A percentile compares a stretch with the other conserved stretches of the same genome.
These are phyloP conservation scores for Triplophysa siluroides DNA, from an alignment of 2,113 vertebrate species.

Conservation along the genomic window DNA sequence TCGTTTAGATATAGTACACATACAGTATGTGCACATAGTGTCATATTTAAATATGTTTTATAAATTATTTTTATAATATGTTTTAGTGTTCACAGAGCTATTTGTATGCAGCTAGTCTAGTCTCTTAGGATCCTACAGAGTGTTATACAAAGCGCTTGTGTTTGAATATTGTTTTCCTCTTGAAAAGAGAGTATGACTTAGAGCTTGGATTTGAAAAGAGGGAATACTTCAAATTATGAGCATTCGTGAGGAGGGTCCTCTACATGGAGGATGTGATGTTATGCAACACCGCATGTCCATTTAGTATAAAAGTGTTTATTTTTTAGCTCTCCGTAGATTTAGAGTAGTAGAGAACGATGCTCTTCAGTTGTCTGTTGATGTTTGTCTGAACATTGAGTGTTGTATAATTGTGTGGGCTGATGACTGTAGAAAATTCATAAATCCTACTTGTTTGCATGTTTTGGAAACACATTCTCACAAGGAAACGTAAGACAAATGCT, in stretches of 20 bases:
- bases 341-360: slow-evolving; percentile 17
- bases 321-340: slow-evolving; percentile 22
- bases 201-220: slow-evolving; percentile 1
- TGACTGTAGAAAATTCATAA: slow-evolving; percentile 31
- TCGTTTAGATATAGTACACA: too few species aligned
- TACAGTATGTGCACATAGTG: too few species aligned
- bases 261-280: slow-evolving; percentile 8
- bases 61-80: slow-evolving; percentile 56
- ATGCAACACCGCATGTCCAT: slow-evolving; percentile 8
- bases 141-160: slow-evolving; percentile 64
- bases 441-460: slow-evolving; percentile 17
- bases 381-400: slow-evolving; percentile 30
- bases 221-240: slow-evolving; percentile 61
- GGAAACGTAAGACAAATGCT: too few species aligned
- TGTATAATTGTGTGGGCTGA: slow-evolving; percentile 21
- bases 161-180: slow-evolving; percentile 66
- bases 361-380: slow-evolving; percentile 23
- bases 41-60: slow-evolving; percentile 43
- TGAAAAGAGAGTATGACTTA: slow-evolving; percentile 64
- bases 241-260: slow-evolving; percentile 62
- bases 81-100: slow-evolving; percentile 47
- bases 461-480: background rate
- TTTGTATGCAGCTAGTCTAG: slow-evolving; percentile 70
- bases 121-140: slow-evolving; percentile 66
- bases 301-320: slow-evolving; percentile 35